Evolutionary conservation across 2,797 vertebrate species (phyloP).

Genomic region (Enteromius anoplus): DNA sequence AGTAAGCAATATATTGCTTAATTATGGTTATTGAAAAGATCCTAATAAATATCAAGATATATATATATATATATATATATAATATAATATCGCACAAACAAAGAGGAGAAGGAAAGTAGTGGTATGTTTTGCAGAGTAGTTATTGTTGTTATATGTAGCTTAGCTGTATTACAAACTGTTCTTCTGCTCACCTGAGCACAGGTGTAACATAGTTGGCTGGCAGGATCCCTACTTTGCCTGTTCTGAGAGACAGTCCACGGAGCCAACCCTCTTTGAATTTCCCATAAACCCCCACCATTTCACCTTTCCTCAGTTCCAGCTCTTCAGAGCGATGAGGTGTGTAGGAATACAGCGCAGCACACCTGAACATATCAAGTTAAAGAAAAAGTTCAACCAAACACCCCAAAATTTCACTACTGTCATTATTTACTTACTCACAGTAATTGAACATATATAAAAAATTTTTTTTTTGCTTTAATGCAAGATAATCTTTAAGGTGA

Average conservation of each 20-base stretch:
- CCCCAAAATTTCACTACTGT: background rate
- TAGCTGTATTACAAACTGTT: background rate
- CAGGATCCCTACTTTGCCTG: constrained; percentile 90
- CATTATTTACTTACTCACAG: background rate
- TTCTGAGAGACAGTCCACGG: constrained; percentile 88
- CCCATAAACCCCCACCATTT: constrained; percentile 91
- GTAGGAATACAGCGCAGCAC: constrained; percentile 88
- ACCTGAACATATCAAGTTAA: constrained; percentile 72
- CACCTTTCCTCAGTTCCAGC: constrained; percentile 91
- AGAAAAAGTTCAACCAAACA: background rate
- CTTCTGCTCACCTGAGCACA: constrained; percentile 85
- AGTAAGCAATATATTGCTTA: background rate
- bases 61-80: background rate
- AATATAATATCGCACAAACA: background rate
- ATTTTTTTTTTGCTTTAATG: background rate
- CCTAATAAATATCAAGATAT: background rate
- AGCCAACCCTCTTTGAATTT: constrained; percentile 93
- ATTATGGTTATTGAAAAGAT: background rate
- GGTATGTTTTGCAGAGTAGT: background rate
- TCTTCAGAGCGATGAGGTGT: constrained; percentile 82
- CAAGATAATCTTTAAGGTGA: background rate
- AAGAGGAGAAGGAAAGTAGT: background rate
- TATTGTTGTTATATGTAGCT: background rate
- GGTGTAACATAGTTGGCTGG: constrained; percentile 89
- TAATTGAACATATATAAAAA: background rate